Base-by-base conservation (phyloP, 2,888 invertebrate genomes). In the Keiferia lycopersicella region DNA sequence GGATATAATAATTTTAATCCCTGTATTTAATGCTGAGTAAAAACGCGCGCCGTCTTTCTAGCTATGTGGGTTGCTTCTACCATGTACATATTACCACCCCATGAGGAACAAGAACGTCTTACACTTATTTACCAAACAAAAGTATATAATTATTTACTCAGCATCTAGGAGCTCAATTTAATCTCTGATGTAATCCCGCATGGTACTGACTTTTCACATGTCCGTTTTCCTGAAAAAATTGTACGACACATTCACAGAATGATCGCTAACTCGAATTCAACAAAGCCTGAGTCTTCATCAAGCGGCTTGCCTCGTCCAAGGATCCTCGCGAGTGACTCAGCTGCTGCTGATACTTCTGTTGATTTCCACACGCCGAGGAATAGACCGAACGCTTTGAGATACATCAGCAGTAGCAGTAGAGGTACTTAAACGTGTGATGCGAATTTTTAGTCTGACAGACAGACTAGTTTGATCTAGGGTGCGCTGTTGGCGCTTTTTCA, bases 341-440 rank as follows among this genome's bases (percentile, higher is more conserved):
- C 82, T 0, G 75, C 79, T 1, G 77, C 69, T 0, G 83, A 88
- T 48, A 83, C 84, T 0, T 81, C 86, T 0, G 69, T 75, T 26
- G 85, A 83, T 22, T 75, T 87, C 41, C 73, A 71, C 65, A 91
- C 91, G 0, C 90, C 90, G 0, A 82, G 73, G 61, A 87, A 84
- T 50, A 81, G 85, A 66, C 89, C 87, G 0, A 76, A 76, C 4
- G 82, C 86, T 26, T 71, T 90, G n/a, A 79, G 87, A 79, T 91
- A 91, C 67, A 91, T 91, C 12, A 91, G 91, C 69, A 91, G 91
- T 68, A 91, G 91, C 62, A 91, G 91, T 68, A 81, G 86, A 81
- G 91, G 91, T 88, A 70, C 61, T 1, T 16, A 53, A 7, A 10
- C 11, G 2, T 12, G 18, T 8, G 1, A 8, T 34, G 34, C 26